Evolutionary conservation across 2,113 vertebrate species (phyloP), one percentile per base, ranked within the genome.

Genomic region (Sebastes fasciatus): DNA sequence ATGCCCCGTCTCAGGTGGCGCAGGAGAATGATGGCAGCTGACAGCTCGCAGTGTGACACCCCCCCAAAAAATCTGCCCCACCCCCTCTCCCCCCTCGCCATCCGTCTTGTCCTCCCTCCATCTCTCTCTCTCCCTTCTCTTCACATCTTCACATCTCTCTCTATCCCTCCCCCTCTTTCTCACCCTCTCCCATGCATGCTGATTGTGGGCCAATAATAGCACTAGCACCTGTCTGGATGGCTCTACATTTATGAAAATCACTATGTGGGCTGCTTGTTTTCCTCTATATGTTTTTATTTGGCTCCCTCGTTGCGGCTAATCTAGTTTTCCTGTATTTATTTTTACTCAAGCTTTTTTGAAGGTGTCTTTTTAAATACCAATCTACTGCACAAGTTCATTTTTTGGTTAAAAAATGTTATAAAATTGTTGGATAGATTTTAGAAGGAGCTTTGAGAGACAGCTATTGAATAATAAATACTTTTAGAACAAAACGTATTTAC

Each of bases 1-100:
- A 85, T 87, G 84, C 87, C 87, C 91, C 67, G 89, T 94, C 93
- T 95, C 94, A 94, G 94, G 94, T 95, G 95, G 92, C 84, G 86
- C 86, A 63, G 86, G 91, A 94, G 93, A 95, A 92, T 92, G 93
- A 95, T 95, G 94, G 92, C 92, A 94, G 93, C 92, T 93, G 94
- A 95, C 93, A 95, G 88, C 83, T 87, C 86, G 9, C 93, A 91
- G 91, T 94, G 91, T 94, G 90, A 92, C 86, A 88, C 86, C 88
- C 76, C 77, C 84, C 77, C 83, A 64, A 70, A 85, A 86, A 86
- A 78, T 77, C 84, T 81, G 66, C 73, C 80, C 76, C 68, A 9
- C 70, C 85, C 65, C 80, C 72, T 49, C 46, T 21, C 77, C 79
- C 26, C 34, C 66, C 74, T 75, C 70, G 6, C 75, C 71, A 75